phyloP scores from a whole-genome alignment of 2,797 vertebrate genomes.

The Calcarius lapponicus region DNA sequence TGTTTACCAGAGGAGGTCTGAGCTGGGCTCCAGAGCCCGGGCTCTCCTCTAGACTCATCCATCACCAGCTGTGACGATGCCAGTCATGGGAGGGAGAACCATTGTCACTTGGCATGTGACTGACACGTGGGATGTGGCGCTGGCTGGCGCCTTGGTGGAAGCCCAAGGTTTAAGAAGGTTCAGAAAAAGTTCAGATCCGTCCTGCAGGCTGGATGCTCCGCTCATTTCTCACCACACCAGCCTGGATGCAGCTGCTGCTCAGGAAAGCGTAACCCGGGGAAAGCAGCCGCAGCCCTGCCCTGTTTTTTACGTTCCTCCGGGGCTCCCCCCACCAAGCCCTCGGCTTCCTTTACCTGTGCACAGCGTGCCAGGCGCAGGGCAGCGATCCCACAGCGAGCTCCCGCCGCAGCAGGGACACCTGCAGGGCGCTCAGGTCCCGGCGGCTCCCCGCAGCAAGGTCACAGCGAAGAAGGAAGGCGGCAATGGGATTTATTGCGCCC shows the following conservation, averaged over 20 bases:
- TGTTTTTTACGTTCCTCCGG: neutral
- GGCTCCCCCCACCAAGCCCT: neutral
- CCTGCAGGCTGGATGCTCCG: neutral
- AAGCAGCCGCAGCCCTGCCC: neutral
- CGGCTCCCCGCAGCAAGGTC: fast-evolving
- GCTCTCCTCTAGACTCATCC: neutral
- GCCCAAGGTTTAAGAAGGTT: neutral
- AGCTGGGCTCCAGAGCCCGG: neutral
- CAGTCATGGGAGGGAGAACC: neutral
- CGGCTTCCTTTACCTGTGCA: neutral
- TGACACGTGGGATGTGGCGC: fast-evolving
- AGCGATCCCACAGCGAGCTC: neutral
- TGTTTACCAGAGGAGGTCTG: neutral
- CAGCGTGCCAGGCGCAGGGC: neutral
- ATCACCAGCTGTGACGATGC: neutral
- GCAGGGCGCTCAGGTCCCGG: neutral
- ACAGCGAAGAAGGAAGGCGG: neutral
- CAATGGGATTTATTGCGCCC: neutral
- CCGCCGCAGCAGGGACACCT: neutral
- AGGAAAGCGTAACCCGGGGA: neutral
- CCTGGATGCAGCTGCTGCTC: neutral
- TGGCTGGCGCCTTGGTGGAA: neutral
- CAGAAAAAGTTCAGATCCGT: neutral
- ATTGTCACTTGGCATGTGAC: fast-evolving
- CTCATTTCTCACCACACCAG: fast-evolving